phyloP scores from a whole-genome alignment of 2,113 vertebrate genomes.

The Desmodus rotundus region DNA sequence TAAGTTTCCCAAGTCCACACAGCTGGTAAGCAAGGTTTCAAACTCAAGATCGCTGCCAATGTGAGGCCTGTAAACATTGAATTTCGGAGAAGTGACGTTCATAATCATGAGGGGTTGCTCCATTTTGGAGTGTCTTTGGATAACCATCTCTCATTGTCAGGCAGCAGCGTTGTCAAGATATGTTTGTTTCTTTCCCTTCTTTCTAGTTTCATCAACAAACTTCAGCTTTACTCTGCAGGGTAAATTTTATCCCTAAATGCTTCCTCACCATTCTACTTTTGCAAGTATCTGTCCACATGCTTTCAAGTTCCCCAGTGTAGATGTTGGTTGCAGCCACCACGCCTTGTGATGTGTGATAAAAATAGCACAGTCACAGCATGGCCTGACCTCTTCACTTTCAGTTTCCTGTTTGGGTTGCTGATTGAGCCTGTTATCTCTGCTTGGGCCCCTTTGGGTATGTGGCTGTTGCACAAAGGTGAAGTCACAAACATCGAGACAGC shows the following conservation, averaged over 20 bases:
- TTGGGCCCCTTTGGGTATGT: background rate
- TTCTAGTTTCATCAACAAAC: background rate
- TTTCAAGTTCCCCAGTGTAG: background rate
- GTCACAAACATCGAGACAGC: background rate
- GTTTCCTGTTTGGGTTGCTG: background rate
- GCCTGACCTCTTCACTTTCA: background rate
- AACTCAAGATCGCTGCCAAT: background rate
- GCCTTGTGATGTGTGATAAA: background rate
- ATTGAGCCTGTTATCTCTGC: background rate
- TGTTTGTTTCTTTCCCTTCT: background rate
- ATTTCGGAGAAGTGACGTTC: background rate
- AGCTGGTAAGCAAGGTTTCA: background rate
- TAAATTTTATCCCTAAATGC: background rate
- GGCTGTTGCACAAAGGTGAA: background rate
- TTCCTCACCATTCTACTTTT: background rate
- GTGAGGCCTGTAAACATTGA: background rate
- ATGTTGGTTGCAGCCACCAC: background rate
- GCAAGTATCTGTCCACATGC: background rate
- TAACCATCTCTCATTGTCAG: background rate
- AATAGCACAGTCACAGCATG: background rate
- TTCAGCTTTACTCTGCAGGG: background rate
- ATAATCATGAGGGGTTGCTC: background rate
- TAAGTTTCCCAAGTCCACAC: background rate
- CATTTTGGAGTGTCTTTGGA: background rate
- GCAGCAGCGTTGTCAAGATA: background rate